These are phyloP conservation scores for Thripadectes ignobilis DNA, from an alignment of 2,797 vertebrate species.

Conservation along the genomic window DNA sequence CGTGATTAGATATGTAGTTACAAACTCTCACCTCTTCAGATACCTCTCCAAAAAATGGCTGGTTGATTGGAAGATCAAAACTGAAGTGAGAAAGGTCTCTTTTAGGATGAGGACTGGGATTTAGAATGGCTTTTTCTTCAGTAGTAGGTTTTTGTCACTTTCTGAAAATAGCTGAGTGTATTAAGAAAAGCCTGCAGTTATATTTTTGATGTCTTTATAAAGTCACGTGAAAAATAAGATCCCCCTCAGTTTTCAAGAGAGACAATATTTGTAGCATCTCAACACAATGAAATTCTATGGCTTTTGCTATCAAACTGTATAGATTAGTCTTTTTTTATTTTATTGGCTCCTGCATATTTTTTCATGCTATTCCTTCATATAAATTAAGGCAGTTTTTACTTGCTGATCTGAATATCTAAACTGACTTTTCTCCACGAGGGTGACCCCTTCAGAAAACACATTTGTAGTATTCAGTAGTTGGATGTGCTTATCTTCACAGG, in stretches of 20 bases:
- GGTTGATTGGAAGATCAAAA: background rate
- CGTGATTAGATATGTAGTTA: background rate
- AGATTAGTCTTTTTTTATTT: background rate
- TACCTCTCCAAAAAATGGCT: background rate
- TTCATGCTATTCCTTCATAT: background rate
- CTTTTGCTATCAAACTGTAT: background rate
- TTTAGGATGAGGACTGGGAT: background rate
- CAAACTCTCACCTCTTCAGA: background rate
- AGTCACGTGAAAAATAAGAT: background rate
- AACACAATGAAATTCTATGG: background rate
- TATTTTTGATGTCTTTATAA: background rate
- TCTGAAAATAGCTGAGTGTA: background rate
- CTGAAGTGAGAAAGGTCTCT: background rate
- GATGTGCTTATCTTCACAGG: background rate
- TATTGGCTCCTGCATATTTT: background rate
- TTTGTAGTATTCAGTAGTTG: rapidly evolving
- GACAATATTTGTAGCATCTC: background rate
- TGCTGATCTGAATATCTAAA: background rate
- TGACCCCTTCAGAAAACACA: background rate
- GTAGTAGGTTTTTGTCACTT: background rate
- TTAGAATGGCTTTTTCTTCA: background rate
- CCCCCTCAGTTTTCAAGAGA: background rate
- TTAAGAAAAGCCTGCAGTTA: background rate
- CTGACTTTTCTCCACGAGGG: background rate
- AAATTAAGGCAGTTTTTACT: background rate